Conservation (phyloP, 2,113 vertebrate species). For the Sarotherodon lohbergeri region DNA sequence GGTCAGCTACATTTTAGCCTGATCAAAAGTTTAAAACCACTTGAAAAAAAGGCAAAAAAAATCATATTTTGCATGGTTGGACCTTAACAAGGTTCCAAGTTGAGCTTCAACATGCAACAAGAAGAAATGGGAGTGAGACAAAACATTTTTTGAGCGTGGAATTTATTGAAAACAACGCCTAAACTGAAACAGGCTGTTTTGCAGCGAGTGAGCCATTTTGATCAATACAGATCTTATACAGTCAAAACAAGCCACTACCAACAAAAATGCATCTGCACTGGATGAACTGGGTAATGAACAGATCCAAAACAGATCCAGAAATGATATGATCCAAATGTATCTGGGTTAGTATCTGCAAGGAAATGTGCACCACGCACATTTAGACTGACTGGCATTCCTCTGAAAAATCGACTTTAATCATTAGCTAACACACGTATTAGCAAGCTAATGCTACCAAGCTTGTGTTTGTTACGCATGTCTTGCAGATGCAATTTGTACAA, state of each 20-base stretch:
- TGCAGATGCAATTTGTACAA: not conserved
- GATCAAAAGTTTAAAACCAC: not conserved
- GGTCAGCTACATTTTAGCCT: not conserved
- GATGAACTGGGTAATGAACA: not conserved
- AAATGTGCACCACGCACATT: not conserved
- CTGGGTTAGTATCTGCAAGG: not conserved
- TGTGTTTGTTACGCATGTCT: not conserved
- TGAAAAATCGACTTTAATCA: not conserved
- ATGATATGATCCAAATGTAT: not conserved
- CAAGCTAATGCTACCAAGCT: not conserved
- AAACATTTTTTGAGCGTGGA: not conserved
- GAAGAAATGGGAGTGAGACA: not conserved
- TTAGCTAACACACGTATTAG: not conserved
- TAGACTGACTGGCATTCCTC: not conserved
- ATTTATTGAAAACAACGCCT: not conserved
- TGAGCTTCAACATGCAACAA: not conserved
- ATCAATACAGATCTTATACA: not conserved
- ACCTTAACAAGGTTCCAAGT: not conserved
- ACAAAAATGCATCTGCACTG: not conserved
- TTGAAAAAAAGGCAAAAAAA: not conserved
- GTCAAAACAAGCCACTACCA: not conserved
- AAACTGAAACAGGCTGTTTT: not conserved
- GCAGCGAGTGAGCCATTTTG: not conserved
- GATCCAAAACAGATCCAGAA: not conserved
- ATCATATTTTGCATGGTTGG: not conserved